Evolutionary conservation across 2,888 invertebrate genomes (phyloP).

Genomic region (Drosophila basisetae): DNA sequence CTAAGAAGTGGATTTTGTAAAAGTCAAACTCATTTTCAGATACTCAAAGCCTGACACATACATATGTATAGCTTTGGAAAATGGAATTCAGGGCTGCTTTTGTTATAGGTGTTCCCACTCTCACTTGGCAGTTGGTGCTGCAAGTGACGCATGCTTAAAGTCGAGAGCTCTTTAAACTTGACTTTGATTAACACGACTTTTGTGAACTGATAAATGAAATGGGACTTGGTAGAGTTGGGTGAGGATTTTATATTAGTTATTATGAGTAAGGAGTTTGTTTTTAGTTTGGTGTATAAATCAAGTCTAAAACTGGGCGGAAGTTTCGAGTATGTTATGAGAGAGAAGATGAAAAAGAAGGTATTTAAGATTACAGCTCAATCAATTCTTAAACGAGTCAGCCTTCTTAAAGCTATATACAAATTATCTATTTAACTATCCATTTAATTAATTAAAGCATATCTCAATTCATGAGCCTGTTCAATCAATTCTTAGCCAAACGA

Average conservation of each 20-base stretch:
- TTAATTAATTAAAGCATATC: not conserved
- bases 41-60: slow-evolving; percentile 26
- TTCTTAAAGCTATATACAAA: not conserved
- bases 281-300: slow-evolving; percentile 5
- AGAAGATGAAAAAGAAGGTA: no score
- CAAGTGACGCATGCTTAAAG: slow-evolving; percentile 41
- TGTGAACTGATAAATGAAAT: slow-evolving; percentile 15
- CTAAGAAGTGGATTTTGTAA: not conserved
- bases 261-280: not conserved
- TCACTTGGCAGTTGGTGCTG: slow-evolving; percentile 17
- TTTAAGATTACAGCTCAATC: not conserved
- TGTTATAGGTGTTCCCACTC: slow-evolving; percentile 7
- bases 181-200: slow-evolving; percentile 46
- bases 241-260: slow-evolving; percentile 56
- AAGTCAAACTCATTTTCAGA: slow-evolving; percentile 27
- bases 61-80: not conserved
- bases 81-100: slow-evolving; percentile 27
- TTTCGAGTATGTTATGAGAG: not conserved
- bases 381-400: not conserved
- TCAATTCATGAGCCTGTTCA: no score
- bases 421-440: not conserved
- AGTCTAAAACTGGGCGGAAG: not conserved
- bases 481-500: slow-evolving; percentile 17
- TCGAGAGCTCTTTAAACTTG: slow-evolving; percentile 33
- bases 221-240: slow-evolving; percentile 18